Evolutionary conservation across 1,140 invertebrate genomes (phyloP).

Genomic region (Sitobion miscanthi): DNA sequence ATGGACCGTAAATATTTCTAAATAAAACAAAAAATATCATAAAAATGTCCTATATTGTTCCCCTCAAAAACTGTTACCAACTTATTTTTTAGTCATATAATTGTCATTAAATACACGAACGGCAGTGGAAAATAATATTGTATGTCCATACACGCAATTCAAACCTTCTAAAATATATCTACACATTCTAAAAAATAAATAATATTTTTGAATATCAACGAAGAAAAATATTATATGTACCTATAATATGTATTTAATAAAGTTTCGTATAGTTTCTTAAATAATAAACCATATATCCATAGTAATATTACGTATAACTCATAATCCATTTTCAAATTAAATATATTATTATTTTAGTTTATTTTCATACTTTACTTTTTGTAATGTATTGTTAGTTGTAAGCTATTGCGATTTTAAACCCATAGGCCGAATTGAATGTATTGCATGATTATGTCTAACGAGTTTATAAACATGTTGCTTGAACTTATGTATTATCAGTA

Average conservation of each 20-base stretch:
- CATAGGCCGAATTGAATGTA: background rate
- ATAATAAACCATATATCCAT: background rate
- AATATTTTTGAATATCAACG: background rate
- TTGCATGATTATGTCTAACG: background rate
- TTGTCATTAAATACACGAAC: background rate
- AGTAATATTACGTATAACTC: background rate
- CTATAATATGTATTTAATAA: background rate
- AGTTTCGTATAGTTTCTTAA: background rate
- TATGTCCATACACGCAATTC: background rate
- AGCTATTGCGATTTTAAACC: background rate
- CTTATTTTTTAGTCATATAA: background rate
- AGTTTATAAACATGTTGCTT: background rate
- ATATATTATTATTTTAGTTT: background rate
- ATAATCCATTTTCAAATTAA: background rate
- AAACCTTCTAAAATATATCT: background rate
- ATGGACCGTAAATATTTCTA: background rate
- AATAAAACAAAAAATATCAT: too few species aligned
- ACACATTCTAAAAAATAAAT: background rate
- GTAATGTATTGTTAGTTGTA: background rate
- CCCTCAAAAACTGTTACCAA: too few species aligned
- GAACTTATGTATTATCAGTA: background rate
- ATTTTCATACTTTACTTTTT: background rate
- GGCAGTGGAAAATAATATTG: too few species aligned
- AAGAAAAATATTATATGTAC: background rate
- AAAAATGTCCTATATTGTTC: too few species aligned